Conservation (phyloP, 2,888 invertebrate species). For the Cybosia mesomella region DNA sequence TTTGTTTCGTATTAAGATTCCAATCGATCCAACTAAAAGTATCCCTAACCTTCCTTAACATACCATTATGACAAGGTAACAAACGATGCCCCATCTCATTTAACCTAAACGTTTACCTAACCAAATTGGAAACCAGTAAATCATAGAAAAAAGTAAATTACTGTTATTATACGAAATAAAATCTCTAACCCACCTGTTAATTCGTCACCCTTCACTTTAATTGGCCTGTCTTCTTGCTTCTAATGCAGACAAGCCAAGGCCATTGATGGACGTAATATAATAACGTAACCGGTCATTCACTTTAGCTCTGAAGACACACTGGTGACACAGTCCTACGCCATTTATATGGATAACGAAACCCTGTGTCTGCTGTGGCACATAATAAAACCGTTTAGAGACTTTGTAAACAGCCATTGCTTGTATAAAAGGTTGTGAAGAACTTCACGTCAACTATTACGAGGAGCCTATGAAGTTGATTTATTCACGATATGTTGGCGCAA, state of each 20-base stretch:
- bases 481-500: no score
- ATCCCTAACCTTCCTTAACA: no score
- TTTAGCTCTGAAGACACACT: constrained; percentile 32
- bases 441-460: neutral
- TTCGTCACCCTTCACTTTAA: neutral
- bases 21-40: no score
- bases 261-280: constrained; percentile 36
- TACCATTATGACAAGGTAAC: no score
- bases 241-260: constrained; percentile 49
- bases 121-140: no score
- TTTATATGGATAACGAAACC: constrained; percentile 35
- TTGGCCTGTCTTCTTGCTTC: neutral
- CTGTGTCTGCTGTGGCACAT: constrained; percentile 6
- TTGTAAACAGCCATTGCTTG: neutral
- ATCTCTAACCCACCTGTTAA: neutral
- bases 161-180: neutral
- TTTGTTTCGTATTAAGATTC: no score
- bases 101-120: no score
- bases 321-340: constrained; percentile 40
- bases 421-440: neutral
- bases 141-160: neutral
- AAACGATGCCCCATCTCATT: no score
- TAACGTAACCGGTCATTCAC: constrained; percentile 56
- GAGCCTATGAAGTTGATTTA: no score
- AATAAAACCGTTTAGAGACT: constrained; percentile 11